phyloP scores from a whole-genome alignment of 2,888 invertebrate genomes.

The Cartodere bifasciata region DNA sequence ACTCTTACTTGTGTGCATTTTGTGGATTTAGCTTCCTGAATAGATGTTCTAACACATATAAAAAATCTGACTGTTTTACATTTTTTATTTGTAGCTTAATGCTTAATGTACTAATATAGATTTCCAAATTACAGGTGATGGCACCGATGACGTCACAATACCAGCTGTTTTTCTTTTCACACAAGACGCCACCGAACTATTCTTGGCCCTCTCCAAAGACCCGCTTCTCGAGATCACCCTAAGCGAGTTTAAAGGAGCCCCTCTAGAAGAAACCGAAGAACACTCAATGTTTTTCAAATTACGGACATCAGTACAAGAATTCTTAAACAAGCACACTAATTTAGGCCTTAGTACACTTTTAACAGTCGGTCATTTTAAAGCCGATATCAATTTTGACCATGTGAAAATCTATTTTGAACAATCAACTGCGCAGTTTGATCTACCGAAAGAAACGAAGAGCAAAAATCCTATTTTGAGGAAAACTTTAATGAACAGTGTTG shows the following conservation, averaged over 20 bases:
- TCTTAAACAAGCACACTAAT: conserved; percentile 33
- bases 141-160: conserved; percentile 71
- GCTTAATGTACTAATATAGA: too few species aligned
- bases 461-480: conserved; percentile 29
- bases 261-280: conserved; percentile 30
- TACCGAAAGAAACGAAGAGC: conserved; percentile 20
- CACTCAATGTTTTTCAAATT: conserved; percentile 34
- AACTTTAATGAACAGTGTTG: conserved; percentile 28
- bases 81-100: too few species aligned
- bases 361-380: conserved; percentile 28
- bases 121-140: too few species aligned
- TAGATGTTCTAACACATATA: too few species aligned
- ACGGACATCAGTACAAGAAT: conserved; percentile 35
- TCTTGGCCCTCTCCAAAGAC: conserved; percentile 43
- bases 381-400: conserved; percentile 27
- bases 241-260: conserved; percentile 35
- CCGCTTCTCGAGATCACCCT: conserved; percentile 43
- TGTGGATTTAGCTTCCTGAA: too few species aligned
- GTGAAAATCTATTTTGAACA: too few species aligned
- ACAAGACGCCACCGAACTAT: conserved; percentile 59
- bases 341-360: conserved; percentile 29
- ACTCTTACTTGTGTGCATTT: too few species aligned
- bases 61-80: too few species aligned
- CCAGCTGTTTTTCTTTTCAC: conserved; percentile 85
- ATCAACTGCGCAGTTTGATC: too few species aligned